A percentile compares a stretch with the other conserved stretches of the same genome.
phyloP scores from a whole-genome alignment of 2,113 vertebrate species.

The Oxyruncus cristatus region DNA sequence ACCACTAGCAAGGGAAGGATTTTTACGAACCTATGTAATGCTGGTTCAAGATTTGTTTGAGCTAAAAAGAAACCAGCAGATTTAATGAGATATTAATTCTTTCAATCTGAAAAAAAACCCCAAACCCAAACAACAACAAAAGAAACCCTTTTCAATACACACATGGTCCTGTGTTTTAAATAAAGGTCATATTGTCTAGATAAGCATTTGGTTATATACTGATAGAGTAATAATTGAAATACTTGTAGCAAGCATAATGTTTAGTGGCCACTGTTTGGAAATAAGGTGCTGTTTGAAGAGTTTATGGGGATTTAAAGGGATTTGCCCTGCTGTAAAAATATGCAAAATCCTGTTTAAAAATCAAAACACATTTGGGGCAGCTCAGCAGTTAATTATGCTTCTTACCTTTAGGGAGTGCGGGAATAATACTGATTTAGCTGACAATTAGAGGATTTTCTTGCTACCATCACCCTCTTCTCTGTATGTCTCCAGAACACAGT shows the following conservation, averaged over 20 bases:
- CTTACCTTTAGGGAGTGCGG: not conserved
- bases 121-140: not conserved
- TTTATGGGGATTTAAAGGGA: not conserved
- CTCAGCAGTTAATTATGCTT: constrained; percentile 27
- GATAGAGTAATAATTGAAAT: not conserved
- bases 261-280: not conserved
- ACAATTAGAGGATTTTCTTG: constrained; percentile 10
- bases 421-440: constrained; percentile 38
- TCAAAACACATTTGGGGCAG: not conserved
- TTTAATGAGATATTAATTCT: not conserved
- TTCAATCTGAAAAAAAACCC: not conserved
- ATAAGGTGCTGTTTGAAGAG: not conserved
- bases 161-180: not conserved
- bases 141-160: not conserved
- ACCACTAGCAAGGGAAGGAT: not conserved
- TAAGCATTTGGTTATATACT: not conserved
- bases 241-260: not conserved
- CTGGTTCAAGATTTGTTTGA: not conserved
- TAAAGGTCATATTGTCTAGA: not conserved
- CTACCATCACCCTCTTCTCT: not conserved
- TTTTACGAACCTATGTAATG: not conserved
- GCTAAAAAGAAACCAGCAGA: not conserved
- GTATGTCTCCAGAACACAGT: not conserved
- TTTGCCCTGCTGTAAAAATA: not conserved
- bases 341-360: constrained; percentile 14